phyloP scores from a whole-genome alignment of 2,797 vertebrate species.

The Spheniscus humboldti region DNA sequence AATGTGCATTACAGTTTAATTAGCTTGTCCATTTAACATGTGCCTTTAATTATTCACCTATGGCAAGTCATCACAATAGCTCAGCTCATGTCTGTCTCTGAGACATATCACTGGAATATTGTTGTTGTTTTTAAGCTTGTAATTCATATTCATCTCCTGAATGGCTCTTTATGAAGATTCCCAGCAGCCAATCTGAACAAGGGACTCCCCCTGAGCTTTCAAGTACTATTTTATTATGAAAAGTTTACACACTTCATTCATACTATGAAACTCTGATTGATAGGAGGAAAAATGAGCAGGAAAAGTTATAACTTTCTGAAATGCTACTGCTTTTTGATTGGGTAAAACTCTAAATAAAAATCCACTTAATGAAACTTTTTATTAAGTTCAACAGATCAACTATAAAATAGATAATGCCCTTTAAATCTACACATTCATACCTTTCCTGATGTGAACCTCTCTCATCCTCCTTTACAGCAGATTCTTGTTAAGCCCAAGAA shows the following conservation, averaged over 20 bases:
- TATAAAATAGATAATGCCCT: background rate
- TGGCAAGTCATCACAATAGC: background rate
- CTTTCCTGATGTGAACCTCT: background rate
- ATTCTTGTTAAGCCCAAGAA: background rate
- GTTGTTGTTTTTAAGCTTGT: background rate
- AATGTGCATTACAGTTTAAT: background rate
- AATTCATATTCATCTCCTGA: background rate
- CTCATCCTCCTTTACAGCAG: background rate
- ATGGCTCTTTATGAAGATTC: background rate
- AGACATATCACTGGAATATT: background rate
- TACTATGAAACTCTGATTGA: background rate
- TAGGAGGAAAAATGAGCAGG: background rate
- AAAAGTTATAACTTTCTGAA: background rate
- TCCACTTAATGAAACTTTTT: background rate
- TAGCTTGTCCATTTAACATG: background rate
- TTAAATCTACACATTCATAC: background rate
- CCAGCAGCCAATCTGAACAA: background rate
- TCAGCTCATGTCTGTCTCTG: background rate
- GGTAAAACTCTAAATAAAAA: background rate
- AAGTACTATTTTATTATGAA: background rate
- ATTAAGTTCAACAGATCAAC: background rate
- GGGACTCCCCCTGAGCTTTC: background rate
- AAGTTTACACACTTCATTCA: background rate
- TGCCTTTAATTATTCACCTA: background rate
- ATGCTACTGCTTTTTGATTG: background rate